Base-by-base conservation (phyloP, 2,888 invertebrate species). In the Ashinkailepas kermadecensis region DNA sequence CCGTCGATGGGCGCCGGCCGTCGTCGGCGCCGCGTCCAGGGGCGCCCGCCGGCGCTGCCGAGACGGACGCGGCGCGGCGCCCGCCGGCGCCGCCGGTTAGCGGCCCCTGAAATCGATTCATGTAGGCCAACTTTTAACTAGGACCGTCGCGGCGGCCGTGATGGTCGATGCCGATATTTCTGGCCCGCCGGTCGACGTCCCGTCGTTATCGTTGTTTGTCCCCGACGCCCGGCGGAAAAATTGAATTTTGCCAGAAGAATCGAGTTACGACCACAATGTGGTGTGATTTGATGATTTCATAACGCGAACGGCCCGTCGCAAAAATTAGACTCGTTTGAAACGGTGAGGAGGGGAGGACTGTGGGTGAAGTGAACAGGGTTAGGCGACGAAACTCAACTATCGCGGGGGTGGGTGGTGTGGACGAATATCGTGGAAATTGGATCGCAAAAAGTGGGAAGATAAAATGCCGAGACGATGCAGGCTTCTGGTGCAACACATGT, bases 281-380 rank as follows among this genome's bases (percentile, higher is more conserved):
- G 74, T 74, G 74, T 74, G 74, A 74, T 74, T 74, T 74, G 74
- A 74, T 74, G 74, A 74, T 74, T 74, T 74, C 74, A 74, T 74
- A 74, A 74, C 74, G 74, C 74, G 54, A 56, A 56, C 56, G 21
- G 74, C 21, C 6, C 74, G 54, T 10, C 21, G 54, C 18, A 74
- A 56, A 74, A 74, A 74, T 74, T 74, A 74, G 74, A 74, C 74
- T 74, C 74, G 74, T 74, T 70, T 56, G 56, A 74, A 74, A 74
- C 59, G 70, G 39, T 39, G 39, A 70, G 70, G 39, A 21, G 70
- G 12, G 70, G 70, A 15, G 25, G 25, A 23, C n/a, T 10, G 12
- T 12, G 25, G 67, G 67, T 8, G 23, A 23, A 64, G 67, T 4
- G 39, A 39, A 39, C 39, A 39, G 67, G 67, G 25, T 25, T 23